Conservation (phyloP, 2,888 invertebrate genomes). For the Nomada goodeniana region DNA sequence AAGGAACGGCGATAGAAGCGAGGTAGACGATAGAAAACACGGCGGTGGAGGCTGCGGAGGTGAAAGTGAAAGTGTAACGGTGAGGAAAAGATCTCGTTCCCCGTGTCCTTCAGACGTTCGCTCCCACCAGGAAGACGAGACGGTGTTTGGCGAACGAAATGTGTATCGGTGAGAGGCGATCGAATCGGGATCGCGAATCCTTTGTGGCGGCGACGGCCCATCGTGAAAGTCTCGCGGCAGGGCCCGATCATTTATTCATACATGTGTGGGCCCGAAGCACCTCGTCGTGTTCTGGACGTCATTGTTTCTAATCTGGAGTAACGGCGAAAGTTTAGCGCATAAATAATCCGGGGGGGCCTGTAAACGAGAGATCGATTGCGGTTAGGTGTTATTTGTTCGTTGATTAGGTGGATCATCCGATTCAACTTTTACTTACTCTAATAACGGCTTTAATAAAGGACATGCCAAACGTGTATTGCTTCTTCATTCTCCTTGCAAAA, state of each 20-base stretch:
- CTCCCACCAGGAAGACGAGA: conserved; percentile 63
- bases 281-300: not conserved
- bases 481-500: no score
- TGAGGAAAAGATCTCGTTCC: conserved; percentile 69
- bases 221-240: conserved; percentile 38
- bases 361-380: no score
- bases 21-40: conserved; percentile 52
- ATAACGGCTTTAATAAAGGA: no score
- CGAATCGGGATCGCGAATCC: conserved; percentile 51
- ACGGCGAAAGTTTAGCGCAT: not conserved
- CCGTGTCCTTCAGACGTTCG: conserved; percentile 57
- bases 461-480: no score
- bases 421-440: not conserved
- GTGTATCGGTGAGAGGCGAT: conserved; percentile 54
- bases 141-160: conserved; percentile 44
- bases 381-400: no score
- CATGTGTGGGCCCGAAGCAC: not conserved
- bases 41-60: conserved; percentile 58
- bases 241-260: not conserved
- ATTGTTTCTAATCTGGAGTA: not conserved
- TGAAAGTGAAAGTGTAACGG: conserved; percentile 78
- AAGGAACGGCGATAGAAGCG: conserved; percentile 18
- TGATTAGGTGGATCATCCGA: not conserved
- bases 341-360: no score
- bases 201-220: conserved; percentile 25